phyloP scores from a whole-genome alignment of 2,797 vertebrate species.

The Enteromius afrohamiltoni region DNA sequence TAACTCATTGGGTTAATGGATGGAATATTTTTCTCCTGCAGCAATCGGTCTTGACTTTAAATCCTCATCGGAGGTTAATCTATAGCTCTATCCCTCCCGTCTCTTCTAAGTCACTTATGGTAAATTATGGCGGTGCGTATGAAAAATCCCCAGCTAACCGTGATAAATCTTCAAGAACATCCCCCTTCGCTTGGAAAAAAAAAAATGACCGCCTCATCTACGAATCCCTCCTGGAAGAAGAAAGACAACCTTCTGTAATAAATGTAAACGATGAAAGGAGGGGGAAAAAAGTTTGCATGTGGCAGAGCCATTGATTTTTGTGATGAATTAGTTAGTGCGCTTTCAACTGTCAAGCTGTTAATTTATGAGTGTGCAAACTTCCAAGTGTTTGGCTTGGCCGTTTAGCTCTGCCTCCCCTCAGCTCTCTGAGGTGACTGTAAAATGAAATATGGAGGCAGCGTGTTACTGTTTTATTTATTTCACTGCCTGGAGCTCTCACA shows the following conservation, averaged over 20 bases:
- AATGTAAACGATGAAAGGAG: constrained; percentile 71
- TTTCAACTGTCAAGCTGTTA: constrained; percentile 81
- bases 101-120: constrained; percentile 46
- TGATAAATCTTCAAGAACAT: constrained; percentile 53
- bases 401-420: constrained; percentile 75
- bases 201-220: constrained; percentile 63
- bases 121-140: constrained; percentile 42
- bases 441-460: constrained; percentile 77
- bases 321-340: constrained; percentile 84
- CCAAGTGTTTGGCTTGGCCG: constrained; percentile 80
- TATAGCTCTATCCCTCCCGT: constrained; percentile 29
- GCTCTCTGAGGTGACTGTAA: constrained; percentile 75
- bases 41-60: constrained; percentile 36
- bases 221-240: constrained; percentile 62
- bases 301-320: constrained; percentile 59
- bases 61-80: constrained; percentile 49
- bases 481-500: constrained; percentile 71
- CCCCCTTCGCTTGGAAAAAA: constrained; percentile 55
- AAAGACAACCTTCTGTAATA: constrained; percentile 74
- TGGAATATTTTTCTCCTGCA: constrained; percentile 22
- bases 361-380: constrained; percentile 83
- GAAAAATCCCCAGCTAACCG: constrained; percentile 27
- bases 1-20: constrained; percentile 32
- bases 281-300: constrained; percentile 22
- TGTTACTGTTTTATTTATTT: constrained; percentile 76